Base-by-base conservation (phyloP, 1,140 invertebrate species). In the Heliconius hermathena region DNA sequence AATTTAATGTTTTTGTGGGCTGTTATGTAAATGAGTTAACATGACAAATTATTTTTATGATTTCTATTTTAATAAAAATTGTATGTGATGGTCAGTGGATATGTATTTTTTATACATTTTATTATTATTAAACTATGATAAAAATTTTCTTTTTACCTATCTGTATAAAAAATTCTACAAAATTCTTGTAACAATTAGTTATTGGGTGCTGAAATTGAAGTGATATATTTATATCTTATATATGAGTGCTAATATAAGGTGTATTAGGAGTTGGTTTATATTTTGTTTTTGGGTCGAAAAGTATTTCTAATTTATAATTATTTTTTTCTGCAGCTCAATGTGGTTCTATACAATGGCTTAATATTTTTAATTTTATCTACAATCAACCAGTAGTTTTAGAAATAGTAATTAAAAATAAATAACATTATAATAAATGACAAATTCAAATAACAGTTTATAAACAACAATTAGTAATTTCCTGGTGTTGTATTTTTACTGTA, bases 401-500 rank as follows among this genome's bases (percentile, higher is more conserved):
- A 22, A 20, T 60, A 22, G 9, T 9, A 60, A 52, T 52, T 60
- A 60, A 60, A 22, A 11, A 60, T 57, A 57, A 22, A n/a, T 57
- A 57, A 57, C 9, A 60, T 22, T 22, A 60, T 60, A 60, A 60
- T 60, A 60, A 22, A 60, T 60, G 54, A 60, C 54, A n/a, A 3
- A 22, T 54, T 5, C n/a, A 26, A 57, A n/a, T 57, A 11, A 22
- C n/a, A 22, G 20, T 60, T 60, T 22, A 22, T 20, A 60, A 60
- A 60, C 1, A 22, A 22, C 11, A n/a, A 22, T 60, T 60, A 60
- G 54, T 26, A 66, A 29, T 66, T 29, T 66, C 70, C 49, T 79
- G 79, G 26, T 76, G 54, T 52, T 78, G 38, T 75, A 60, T 26
- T 66, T 26, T 66, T 75, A 46, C 38, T 66, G 9, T 16, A 29